Evolutionary conservation across 92 coral and sea anemone species (phyloP).

Genomic region (Ricordea florida): DNA sequence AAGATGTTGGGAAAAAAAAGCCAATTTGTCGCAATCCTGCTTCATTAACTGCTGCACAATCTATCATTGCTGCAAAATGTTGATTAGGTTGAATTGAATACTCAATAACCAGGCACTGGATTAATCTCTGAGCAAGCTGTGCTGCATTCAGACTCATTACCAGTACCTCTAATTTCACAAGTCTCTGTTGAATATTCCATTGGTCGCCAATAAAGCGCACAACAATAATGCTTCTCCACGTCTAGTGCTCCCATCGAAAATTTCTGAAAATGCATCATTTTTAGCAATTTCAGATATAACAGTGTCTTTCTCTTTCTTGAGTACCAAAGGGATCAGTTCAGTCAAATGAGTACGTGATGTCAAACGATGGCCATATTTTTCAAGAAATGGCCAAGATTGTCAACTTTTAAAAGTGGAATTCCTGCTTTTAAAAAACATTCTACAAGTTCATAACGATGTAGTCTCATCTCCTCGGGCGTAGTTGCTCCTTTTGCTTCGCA

Average conservation of each 20-base stretch:
- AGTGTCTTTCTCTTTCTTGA: conserved; percentile 57
- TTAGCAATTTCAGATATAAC: conserved; percentile 57
- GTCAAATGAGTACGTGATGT: conserved; percentile 39
- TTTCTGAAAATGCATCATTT: conserved; percentile 56
- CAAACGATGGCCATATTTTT: no score
- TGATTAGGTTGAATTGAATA: conserved; percentile 24
- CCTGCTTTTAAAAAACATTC: no score
- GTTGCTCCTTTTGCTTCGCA: conserved; percentile 39
- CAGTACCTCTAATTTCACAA: conserved; percentile 49
- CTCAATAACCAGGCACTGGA: conserved; percentile 60
- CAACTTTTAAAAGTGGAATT: no score
- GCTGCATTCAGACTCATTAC: no score
- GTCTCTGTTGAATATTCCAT: conserved; percentile 55
- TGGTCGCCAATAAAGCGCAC: conserved; percentile 41
- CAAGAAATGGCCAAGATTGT: no score
- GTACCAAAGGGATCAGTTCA: conserved; percentile 47
- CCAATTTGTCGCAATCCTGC: conserved; percentile 39
- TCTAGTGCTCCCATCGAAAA: conserved; percentile 59
- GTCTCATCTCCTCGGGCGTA: conserved; percentile 59
- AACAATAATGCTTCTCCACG: conserved; percentile 53
- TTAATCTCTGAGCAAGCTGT: no score
- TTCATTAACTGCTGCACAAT: conserved; percentile 65
- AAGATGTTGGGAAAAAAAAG: conserved; percentile 37
- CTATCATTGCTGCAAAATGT: conserved; percentile 63
- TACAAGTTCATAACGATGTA: no score